Evolutionary conservation across 2,888 invertebrate species (phyloP).

Genomic region (Xiphydria camelus): DNA sequence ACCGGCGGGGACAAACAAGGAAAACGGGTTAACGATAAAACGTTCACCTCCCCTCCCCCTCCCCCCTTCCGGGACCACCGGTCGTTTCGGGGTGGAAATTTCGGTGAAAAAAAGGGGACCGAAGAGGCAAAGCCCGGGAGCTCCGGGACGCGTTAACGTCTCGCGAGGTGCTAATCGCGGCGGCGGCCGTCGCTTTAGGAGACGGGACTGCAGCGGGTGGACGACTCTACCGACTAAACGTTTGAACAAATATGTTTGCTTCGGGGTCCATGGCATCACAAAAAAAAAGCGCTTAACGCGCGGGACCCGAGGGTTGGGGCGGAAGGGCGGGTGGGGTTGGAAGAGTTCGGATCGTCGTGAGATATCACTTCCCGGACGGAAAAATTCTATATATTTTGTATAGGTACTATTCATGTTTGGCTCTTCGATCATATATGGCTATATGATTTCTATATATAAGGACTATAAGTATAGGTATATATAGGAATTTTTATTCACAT

Average conservation of each 20-base stretch:
- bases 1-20: constrained; percentile 43
- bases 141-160: constrained; percentile 40
- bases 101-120: constrained; percentile 5
- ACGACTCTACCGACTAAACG: constrained; percentile 34
- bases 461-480: too few species aligned
- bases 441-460: too few species aligned
- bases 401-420: too few species aligned
- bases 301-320: too few species aligned
- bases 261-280: constrained; percentile 7
- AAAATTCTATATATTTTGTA: too few species aligned
- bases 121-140: constrained; percentile 37
- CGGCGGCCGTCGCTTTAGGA: constrained; percentile 28
- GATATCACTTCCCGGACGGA: too few species aligned
- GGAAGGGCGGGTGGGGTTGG: too few species aligned
- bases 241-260: constrained; percentile 29
- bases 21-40: constrained; percentile 2
- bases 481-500: too few species aligned
- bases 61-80: neutral
- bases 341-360: too few species aligned
- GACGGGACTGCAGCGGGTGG: constrained; percentile 31
- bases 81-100: constrained; percentile 2
- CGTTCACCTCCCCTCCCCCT: too few species aligned
- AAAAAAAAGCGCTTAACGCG: constrained; percentile 1
- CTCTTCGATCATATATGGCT: too few species aligned
- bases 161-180: constrained; percentile 46